Base-by-base conservation (phyloP, 53 echinoderm and acorn worm genomes). In the Antedon mediterranea region DNA sequence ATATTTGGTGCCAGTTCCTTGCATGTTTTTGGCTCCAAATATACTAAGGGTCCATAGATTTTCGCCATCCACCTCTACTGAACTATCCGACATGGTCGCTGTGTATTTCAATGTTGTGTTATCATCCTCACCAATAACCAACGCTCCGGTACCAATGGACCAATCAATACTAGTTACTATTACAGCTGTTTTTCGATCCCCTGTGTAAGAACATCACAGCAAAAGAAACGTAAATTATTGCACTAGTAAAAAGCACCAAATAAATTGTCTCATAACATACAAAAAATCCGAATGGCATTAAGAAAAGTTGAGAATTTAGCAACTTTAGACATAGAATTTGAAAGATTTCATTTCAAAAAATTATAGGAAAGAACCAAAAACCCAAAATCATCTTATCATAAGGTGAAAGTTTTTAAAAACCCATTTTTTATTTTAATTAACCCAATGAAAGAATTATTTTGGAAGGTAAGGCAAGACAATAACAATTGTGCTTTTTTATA, bases 11-110 rank as follows among this genome's bases (percentile, higher is more conserved):
- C 94, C 94, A 73, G 82, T 87, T 73, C 94, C 94, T 43, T 90
- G 90, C 30, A 85, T 34, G 29, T 85, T 84, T 32, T 83, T 84
- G 72, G 89, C 89, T 32, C 94, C 94, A 76, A 81, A 93, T 78
- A 91, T 71, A 72, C 86, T 89, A 9, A 93, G 86, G 20, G 84
- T 89, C 94, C 94, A 93, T 30, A 90, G 85, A 37, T 80, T 78
- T 31, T 44, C 13, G 32, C 90, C 90, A 8, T 77, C 74, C 32
- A 80, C 89, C 31, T 87, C 80, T 18, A 75, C 77, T 34, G 77
- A 80, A 57, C 57, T 57, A 57, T 57, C 57, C 23, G 57, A 57
- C 57, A 57, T 57, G 23, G 2, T 1, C 23, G 57, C 57, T 57
- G 11, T 57, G n/a, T 77, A 72, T 28, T 71, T 78, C 9, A 83